Conservation (phyloP, 2,113 vertebrate species). For the Alethe diademata region DNA sequence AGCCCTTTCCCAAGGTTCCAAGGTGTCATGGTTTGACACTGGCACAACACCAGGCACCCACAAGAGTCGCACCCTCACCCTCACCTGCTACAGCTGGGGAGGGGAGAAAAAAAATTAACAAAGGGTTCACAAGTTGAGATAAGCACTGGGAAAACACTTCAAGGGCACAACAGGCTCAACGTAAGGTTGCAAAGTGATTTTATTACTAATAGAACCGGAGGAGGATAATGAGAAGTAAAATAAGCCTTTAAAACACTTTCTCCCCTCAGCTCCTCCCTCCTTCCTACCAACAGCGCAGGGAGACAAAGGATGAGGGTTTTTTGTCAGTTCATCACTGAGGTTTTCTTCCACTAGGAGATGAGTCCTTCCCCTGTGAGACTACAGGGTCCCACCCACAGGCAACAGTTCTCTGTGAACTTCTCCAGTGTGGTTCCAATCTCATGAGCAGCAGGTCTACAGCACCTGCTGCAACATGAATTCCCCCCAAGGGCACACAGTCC, state of each 20-base stretch:
- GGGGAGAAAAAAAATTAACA: neutral
- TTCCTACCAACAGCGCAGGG: neutral
- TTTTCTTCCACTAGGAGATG: neutral
- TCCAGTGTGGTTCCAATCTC: fast-evolving
- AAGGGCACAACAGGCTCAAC: neutral
- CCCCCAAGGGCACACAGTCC: fast-evolving
- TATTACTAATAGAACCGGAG: neutral
- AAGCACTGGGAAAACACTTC: neutral
- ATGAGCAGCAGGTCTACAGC: neutral
- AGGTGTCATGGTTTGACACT: neutral
- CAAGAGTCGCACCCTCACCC: fast-evolving
- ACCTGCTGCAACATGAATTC: neutral
- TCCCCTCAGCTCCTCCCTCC: neutral
- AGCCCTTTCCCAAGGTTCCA: neutral
- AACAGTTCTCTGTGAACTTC: neutral
- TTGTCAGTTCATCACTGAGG: neutral
- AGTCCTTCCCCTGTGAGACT: neutral
- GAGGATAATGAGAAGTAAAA: neutral
- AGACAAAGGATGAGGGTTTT: neutral
- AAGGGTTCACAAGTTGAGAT: neutral
- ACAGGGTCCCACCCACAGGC: fast-evolving
- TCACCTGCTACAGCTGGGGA: neutral
- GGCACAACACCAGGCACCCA: neutral
- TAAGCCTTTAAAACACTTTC: neutral
- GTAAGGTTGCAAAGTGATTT: neutral